Evolutionary conservation across 37 sponge, comb jelly and placozoan species (phyloP).

Genomic region (Crambe crambe): DNA sequence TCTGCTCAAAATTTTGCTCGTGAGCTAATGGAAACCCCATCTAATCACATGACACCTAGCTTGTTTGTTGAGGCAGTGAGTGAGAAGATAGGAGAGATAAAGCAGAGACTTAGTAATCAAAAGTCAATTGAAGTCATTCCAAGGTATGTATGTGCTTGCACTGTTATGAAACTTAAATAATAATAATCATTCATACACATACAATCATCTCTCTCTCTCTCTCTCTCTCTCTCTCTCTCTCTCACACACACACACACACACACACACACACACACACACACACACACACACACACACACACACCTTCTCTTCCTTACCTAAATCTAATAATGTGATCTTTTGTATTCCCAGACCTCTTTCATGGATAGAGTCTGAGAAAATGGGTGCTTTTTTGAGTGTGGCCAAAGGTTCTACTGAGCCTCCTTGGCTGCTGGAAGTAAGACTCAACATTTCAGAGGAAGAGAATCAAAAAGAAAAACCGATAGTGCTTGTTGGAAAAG

Average conservation of each 20-base stretch:
- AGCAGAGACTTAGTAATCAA: neutral
- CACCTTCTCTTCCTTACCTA: constrained; percentile 2
- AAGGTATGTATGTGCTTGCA: neutral
- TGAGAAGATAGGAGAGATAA: constrained; percentile 6
- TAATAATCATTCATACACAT: neutral
- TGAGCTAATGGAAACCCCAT: constrained; percentile 83
- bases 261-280: constrained; percentile 14
- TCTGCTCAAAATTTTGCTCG: constrained; percentile 91
- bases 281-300: constrained; percentile 22
- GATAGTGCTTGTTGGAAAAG: constrained; percentile 88
- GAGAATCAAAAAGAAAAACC: neutral
- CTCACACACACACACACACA: constrained; percentile 19
- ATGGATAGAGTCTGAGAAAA: constrained; percentile 83
- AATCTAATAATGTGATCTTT: neutral
- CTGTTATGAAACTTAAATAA: neutral
- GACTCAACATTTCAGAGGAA: constrained; percentile 33
- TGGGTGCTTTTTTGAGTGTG: constrained; percentile 88
- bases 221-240: neutral
- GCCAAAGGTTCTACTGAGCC: constrained; percentile 85
- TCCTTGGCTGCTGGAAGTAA: constrained; percentile 83
- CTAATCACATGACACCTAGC: constrained; percentile 87
- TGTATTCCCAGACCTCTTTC: constrained; percentile 25
- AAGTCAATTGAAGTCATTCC: neutral
- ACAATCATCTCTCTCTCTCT: too few species aligned
- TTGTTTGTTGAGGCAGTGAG: constrained; percentile 76